These are phyloP conservation scores for Ophioninae sp. DNA, from an alignment of 2,888 invertebrate species.

Conservation along the genomic window DNA sequence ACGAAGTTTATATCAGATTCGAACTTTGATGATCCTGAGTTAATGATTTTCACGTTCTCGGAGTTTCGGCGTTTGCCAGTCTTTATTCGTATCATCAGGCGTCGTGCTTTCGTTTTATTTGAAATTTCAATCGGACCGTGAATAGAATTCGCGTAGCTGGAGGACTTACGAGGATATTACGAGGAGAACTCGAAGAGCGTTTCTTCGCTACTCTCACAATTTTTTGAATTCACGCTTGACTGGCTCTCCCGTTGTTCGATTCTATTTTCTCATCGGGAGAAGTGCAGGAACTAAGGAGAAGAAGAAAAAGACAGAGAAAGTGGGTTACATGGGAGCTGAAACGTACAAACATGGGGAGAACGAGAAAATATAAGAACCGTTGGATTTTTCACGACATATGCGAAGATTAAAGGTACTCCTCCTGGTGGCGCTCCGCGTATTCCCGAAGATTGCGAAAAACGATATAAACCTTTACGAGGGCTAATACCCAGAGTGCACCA, in stretches of 20 bases:
- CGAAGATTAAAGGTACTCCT: constrained; percentile 6
- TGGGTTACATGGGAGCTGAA: background rate
- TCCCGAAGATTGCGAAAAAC: background rate
- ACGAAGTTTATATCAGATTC: no score
- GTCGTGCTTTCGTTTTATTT: constrained; percentile 13
- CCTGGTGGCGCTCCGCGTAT: background rate
- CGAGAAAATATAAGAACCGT: constrained; percentile 19
- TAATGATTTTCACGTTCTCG: background rate
- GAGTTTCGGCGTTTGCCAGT: background rate
- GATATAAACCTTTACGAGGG: constrained; percentile 13
- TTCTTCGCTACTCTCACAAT: constrained; percentile 28
- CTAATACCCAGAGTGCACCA: background rate
- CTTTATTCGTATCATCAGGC: constrained; percentile 8
- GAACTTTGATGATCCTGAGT: background rate
- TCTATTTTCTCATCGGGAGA: constrained; percentile 45
- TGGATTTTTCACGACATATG: constrained; percentile 27
- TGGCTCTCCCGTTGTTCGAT: constrained; percentile 41
- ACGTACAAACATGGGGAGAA: background rate
- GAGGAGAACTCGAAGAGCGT: constrained; percentile 15
- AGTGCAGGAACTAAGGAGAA: constrained; percentile 20
- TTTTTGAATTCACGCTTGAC: constrained; percentile 41
- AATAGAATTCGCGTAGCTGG: constrained; percentile 34
- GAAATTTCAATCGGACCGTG: constrained; percentile 49
- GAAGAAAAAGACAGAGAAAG: background rate
- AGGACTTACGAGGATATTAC: constrained; percentile 50